phyloP scores from a whole-genome alignment of 2,888 invertebrate genomes.

The Troides oblongomaculatus region DNA sequence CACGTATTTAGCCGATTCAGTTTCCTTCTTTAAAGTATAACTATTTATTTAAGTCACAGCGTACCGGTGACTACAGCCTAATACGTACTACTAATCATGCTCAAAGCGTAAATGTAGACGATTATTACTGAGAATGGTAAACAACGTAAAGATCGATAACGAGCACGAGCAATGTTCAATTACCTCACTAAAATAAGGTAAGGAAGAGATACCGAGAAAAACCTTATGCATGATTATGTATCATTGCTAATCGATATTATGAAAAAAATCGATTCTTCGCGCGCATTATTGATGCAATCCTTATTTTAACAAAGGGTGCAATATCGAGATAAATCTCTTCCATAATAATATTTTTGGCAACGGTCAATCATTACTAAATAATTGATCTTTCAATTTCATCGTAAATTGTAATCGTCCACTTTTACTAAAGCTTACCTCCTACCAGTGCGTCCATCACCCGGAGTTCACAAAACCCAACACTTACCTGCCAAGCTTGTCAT shows the following conservation, averaged over 20 bases:
- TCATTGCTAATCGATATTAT: neutral
- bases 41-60: conserved; percentile 2
- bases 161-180: neutral
- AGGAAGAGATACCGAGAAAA: neutral
- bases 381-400: too few species aligned
- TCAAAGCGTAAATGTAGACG: conserved; percentile 29
- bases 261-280: neutral
- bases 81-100: conserved; percentile 9
- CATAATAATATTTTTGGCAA: too few species aligned
- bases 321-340: too few species aligned
- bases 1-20: neutral
- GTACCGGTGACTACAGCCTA: conserved; percentile 12
- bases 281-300: neutral
- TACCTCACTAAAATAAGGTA: neutral
- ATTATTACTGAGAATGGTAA: conserved; percentile 18
- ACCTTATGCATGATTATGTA: conserved; percentile 8
- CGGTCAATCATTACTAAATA: too few species aligned
- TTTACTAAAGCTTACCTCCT: conserved; percentile 30
- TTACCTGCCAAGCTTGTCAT: conserved; percentile 94
- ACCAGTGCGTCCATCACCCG: conserved; percentile 27
- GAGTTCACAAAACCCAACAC: conserved; percentile 41
- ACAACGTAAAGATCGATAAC: conserved; percentile 3
- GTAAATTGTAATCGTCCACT: conserved; percentile 27
- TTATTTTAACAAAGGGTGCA: neutral
- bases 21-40: neutral